Base-by-base conservation (phyloP, 2,113 vertebrate genomes). In the Cnemophilus loriae region DNA sequence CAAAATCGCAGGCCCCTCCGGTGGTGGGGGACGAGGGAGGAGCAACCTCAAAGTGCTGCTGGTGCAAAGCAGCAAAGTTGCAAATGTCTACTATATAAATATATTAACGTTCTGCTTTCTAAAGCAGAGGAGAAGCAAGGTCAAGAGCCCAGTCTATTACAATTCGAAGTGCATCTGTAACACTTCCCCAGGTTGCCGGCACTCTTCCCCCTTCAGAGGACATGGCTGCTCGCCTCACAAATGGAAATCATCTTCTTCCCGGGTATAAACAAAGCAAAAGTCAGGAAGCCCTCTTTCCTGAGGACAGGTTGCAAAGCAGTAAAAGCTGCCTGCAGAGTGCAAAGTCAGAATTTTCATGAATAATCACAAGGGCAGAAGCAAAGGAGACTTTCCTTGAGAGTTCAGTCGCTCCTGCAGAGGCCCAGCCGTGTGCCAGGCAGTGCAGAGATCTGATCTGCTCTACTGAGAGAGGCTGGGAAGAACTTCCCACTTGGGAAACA, bases 321-420 rank as follows among this genome's bases (percentile, higher is more conserved):
- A 89, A 77, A 78, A 93, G 47, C 32, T 55, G 35, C 24, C 47
- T 44, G 35, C 39, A 74, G 68, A 81, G 30, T 7, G 26, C 44
- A 70, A 87, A 89, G 35, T 41, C 37, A 49, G 24, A 61, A 35
- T 69, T 52, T 26, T 41, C 37, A 20, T 18, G 14, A 57, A 55
- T 17, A 52, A 63, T 57, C 39, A 49, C 4, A 20, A 68, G 28
- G 17, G 32, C 23, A 74, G 27, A 57, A 78, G 78, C 42, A 70
- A 94, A 61, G 8, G 24, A 46, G 63, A 11, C 18, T 33, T 56
- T 74, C 56, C 65, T 41, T 9, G 19, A 53, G 74, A 65, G 35
- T 16, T 56, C 42, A 49, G 6, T 18, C 0, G 0, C 24, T 52
- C 14, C 55, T n/a, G 11, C 11, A 2, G 44, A 49, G 37, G 37